These are phyloP conservation scores for Chascanopsetta lugubris DNA, from an alignment of 2,113 vertebrate species.

Conservation along the genomic window DNA sequence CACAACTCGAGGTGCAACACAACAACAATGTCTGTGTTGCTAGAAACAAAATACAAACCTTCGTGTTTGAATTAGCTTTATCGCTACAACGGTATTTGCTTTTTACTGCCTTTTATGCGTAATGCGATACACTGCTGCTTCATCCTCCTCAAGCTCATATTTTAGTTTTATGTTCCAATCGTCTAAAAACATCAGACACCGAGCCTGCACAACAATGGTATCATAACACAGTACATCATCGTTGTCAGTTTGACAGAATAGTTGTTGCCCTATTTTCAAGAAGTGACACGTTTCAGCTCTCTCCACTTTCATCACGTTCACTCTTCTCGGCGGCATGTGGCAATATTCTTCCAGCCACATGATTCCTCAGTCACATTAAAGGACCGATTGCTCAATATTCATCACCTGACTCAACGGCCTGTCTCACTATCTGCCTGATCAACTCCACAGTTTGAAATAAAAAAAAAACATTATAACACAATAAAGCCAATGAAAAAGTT, in stretches of 20 bases:
- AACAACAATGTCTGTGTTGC: constrained; percentile 38
- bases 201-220: neutral
- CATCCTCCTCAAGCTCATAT: neutral
- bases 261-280: neutral
- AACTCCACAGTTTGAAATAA: too few relatives aligned
- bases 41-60: constrained; percentile 34
- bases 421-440: too few relatives aligned
- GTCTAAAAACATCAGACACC: too few relatives aligned
- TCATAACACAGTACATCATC: neutral
- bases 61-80: neutral
- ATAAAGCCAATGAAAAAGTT: too few relatives aligned
- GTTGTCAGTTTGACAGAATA: neutral
- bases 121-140: neutral
- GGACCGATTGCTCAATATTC: too few relatives aligned
- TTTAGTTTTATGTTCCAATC: neutral
- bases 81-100: neutral
- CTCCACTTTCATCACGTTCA: too few relatives aligned
- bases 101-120: neutral
- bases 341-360: too few relatives aligned
- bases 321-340: too few relatives aligned
- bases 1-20: constrained; percentile 30
- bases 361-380: too few relatives aligned
- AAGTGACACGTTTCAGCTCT: neutral
- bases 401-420: too few relatives aligned
- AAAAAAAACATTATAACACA: too few relatives aligned